Base-by-base conservation (phyloP, 1,140 invertebrate species). In the Eueides isabella region DNA sequence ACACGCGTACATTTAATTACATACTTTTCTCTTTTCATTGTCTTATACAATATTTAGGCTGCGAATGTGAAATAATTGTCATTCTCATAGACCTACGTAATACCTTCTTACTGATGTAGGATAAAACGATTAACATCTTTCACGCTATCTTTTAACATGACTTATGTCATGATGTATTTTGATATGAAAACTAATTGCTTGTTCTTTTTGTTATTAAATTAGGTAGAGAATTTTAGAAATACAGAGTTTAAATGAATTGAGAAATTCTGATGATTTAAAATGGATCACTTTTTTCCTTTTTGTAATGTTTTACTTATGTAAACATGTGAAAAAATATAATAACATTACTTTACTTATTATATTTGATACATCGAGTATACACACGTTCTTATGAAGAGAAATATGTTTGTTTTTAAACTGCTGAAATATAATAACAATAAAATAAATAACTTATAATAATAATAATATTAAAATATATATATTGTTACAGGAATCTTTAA, bases 401-500 rank as follows among this genome's bases (percentile, higher is more conserved):
- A n/a, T n/a, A n/a, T n/a, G n/a, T n/a, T n/a, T n/a, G n/a, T n/a
- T n/a, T n/a, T n/a, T n/a, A n/a, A n/a, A n/a, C n/a, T n/a, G n/a
- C n/a, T n/a, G n/a, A n/a, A n/a, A n/a, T n/a, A 38, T 38, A 38
- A 38, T 38, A 38, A 38, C 14, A 16, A 44, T 44, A 23, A 61
- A 26, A 65, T n/a, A 2, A 9, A 33, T 33, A 16, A 5, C 14
- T 38, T 35, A 31, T 64, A 41, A 72, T 14, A 61, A 38, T 61
- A 9, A 7, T 41, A n/a, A n/a, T 66, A 62, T 80, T 31, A 31
- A 31, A 7, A 3, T 7, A 3, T 31, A 30, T 69, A 55, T 72
- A 72, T 92, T 90, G 80, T 91, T 92, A 61, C 89, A 94, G 93
- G 92, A 94, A 77, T 81, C 88, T 71, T 78, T 94, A n/a, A 94